phyloP scores from a whole-genome alignment of 2,113 vertebrate species.

The Rhinopomastus cyanomelas region DNA sequence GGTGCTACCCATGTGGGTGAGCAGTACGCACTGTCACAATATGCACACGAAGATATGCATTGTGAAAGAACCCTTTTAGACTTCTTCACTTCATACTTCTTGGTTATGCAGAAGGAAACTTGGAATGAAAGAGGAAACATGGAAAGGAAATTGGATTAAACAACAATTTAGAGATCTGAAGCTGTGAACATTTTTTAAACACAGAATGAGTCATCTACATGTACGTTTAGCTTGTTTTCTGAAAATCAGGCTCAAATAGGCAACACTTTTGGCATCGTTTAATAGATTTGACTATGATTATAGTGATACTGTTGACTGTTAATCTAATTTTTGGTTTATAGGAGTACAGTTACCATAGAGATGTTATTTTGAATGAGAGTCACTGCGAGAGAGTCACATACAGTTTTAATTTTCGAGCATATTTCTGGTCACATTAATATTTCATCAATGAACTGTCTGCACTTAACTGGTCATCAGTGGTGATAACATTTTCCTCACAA shows the following conservation, averaged over 20 bases:
- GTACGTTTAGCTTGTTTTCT: conserved; percentile 59
- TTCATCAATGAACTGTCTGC: conserved; percentile 64
- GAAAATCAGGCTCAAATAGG: conserved; percentile 50
- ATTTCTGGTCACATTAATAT: conserved; percentile 62
- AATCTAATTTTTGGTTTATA: conserved; percentile 41
- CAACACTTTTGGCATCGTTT: conserved; percentile 24
- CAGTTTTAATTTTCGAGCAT: conserved; percentile 51
- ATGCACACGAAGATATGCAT: not conserved
- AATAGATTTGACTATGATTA: conserved; percentile 25
- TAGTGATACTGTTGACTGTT: conserved; percentile 30
- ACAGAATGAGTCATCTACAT: conserved; percentile 53
- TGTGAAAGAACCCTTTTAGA: conserved; percentile 36
- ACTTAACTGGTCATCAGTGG: conserved; percentile 61
- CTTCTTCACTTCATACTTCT: conserved; percentile 56
- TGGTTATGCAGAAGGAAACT: conserved; percentile 63
- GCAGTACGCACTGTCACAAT: not conserved
- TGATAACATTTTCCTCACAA: conserved; percentile 60
- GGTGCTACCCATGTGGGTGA: not conserved
- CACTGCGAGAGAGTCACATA: not conserved
- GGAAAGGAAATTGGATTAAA: conserved; percentile 64
- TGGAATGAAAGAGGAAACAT: conserved; percentile 58
- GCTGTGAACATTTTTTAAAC: conserved; percentile 68
- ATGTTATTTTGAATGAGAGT: conserved; percentile 31
- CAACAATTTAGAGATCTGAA: conserved; percentile 60
- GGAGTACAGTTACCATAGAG: conserved; percentile 27